A percentile compares a stretch with the other conserved stretches of the same genome.
These are phyloP conservation scores for Polylopha cassiicola DNA, from an alignment of 2,888 invertebrate genomes.

Conservation along the genomic window DNA sequence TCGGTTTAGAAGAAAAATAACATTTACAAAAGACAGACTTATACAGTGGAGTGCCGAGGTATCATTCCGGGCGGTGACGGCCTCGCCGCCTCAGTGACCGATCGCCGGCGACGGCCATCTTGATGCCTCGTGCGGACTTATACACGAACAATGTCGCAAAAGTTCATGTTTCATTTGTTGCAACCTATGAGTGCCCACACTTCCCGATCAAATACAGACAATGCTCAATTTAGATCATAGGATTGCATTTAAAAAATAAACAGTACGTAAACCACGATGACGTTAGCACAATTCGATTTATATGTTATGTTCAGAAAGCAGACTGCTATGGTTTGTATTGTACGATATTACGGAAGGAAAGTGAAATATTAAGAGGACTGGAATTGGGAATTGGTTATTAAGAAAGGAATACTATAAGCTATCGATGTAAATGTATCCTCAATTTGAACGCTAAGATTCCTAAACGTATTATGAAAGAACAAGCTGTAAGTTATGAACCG, in stretches of 20 bases:
- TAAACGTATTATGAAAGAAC: slow-evolving; percentile 23
- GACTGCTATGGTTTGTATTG: slow-evolving; percentile 1
- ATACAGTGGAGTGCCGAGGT: slow-evolving; percentile 44
- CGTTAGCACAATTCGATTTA: not conserved
- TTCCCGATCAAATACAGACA: slow-evolving; percentile 27
- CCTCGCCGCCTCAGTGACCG: slow-evolving; percentile 30
- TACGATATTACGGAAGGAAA: slow-evolving; percentile 1
- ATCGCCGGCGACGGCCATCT: slow-evolving; percentile 24
- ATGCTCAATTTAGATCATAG: slow-evolving; percentile 34
- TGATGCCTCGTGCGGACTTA: not conserved
- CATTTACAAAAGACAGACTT: slow-evolving; percentile 45
- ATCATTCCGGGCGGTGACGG: slow-evolving; percentile 42
- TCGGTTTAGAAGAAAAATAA: slow-evolving; percentile 77
- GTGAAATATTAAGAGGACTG: slow-evolving; percentile 1
- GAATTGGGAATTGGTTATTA: slow-evolving; percentile 21
- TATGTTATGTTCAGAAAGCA: slow-evolving; percentile 8
- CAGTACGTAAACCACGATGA: too few relatives aligned
- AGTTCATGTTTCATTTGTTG: slow-evolving; percentile 1
- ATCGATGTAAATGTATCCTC: slow-evolving; percentile 8
- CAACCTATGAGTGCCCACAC: slow-evolving; percentile 20
- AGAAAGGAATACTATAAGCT: slow-evolving; percentile 3
- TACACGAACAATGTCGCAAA: not conserved
- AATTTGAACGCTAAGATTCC: slow-evolving; percentile 16
- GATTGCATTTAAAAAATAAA: slow-evolving; percentile 14
- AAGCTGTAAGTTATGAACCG: slow-evolving; percentile 22